Evolutionary conservation across 1,140 invertebrate species (phyloP).

Genomic region (Drosophila paulistorum): DNA sequence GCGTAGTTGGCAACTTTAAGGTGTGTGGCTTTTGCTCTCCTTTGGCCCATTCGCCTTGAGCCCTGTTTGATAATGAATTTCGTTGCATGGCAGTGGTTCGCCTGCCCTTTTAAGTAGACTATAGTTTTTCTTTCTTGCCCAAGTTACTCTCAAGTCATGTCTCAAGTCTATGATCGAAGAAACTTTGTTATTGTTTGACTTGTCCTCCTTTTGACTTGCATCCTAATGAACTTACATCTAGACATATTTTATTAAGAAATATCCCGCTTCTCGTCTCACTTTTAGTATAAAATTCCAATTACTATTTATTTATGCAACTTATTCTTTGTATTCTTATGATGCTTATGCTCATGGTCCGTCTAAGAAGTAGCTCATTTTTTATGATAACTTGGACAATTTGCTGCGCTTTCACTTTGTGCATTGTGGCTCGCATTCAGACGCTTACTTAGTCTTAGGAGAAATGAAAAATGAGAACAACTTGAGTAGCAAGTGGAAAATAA

Average conservation of each 20-base stretch:
- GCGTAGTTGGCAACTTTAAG: conserved; percentile 52
- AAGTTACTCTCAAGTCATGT: conserved; percentile 7
- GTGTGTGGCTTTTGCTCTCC: conserved; percentile 19
- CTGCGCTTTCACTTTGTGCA: conserved; percentile 45
- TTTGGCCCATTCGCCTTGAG: conserved; percentile 32
- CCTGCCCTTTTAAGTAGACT: conserved; percentile 48
- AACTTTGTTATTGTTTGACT: conserved; percentile 1
- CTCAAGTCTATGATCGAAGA: conserved; percentile 33
- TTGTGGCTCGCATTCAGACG: conserved; percentile 36
- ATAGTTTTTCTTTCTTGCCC: conserved; percentile 27
- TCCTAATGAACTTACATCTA: conserved; percentile 40
- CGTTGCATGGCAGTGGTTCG: conserved; percentile 14
- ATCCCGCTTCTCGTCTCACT: conserved; percentile 41
- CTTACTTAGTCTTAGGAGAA: conserved; percentile 54
- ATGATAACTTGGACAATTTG: conserved; percentile 64
- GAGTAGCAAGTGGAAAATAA: conserved; percentile 24
- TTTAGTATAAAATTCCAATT: conserved; percentile 39
- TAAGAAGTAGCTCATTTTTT: conserved; percentile 64
- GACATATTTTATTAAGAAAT: conserved; percentile 30
- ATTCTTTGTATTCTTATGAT: conserved; percentile 56
- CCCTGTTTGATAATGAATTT: conserved; percentile 67
- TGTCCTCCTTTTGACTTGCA: conserved; percentile 9
- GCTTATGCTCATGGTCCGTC: conserved; percentile 19
- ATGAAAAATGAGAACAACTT: conserved; percentile 34
- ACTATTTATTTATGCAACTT: conserved; percentile 62